Evolutionary conservation across 2,888 invertebrate species (phyloP).

Genomic region (Drymonia ruficornis): DNA sequence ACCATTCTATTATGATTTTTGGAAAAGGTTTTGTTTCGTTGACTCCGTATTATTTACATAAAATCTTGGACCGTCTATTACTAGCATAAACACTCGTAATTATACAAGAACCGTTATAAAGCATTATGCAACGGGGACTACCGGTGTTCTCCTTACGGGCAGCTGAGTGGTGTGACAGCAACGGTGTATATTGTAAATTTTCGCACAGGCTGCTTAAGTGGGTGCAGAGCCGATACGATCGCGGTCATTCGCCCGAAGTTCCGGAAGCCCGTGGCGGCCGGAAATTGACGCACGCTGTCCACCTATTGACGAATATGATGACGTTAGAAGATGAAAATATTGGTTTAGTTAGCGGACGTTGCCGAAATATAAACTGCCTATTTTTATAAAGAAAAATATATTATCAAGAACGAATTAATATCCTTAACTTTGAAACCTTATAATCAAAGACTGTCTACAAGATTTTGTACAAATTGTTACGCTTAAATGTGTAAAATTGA

Average conservation of each 20-base stretch:
- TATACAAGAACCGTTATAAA: background rate
- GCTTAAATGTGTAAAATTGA: no score
- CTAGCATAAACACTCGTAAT: background rate
- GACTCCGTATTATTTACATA: slow-evolving; percentile 13
- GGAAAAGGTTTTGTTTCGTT: no score
- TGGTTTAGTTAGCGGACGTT: background rate
- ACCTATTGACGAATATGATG: slow-evolving; percentile 27
- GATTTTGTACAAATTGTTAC: no score
- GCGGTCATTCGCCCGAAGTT: slow-evolving; percentile 63
- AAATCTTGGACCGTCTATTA: slow-evolving; percentile 3
- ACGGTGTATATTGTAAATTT: slow-evolving; percentile 48
- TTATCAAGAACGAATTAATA: background rate
- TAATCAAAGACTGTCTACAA: no score
- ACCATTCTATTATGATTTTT: no score
- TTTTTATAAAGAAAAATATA: no score
- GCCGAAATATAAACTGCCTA: background rate
- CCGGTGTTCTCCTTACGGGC: background rate
- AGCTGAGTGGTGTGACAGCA: slow-evolving; percentile 2
- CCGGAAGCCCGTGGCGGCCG: slow-evolving; percentile 54
- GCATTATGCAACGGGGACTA: slow-evolving; percentile 1
- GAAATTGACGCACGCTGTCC: slow-evolving; percentile 55
- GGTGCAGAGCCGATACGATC: slow-evolving; percentile 42
- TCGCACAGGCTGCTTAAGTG: slow-evolving; percentile 47
- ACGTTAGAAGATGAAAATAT: slow-evolving; percentile 10
- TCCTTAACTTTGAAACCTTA: no score